phyloP scores from a whole-genome alignment of 2,888 invertebrate species.

The Diarsia dahlii region DNA sequence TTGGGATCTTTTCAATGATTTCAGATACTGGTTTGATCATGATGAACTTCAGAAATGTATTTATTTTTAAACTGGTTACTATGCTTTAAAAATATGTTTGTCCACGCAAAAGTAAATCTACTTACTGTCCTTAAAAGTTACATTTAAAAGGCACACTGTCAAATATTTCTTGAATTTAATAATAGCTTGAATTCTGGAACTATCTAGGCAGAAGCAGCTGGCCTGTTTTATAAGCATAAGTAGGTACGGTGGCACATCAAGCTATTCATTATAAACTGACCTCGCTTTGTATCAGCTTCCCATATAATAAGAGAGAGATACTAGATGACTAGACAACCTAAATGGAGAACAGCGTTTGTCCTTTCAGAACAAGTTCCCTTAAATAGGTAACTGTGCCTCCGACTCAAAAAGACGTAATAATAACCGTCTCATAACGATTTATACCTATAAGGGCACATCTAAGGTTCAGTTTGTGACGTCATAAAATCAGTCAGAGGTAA shows the following conservation, averaged over 20 bases:
- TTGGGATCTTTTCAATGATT: constrained; percentile 15
- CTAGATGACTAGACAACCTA: constrained; percentile 10
- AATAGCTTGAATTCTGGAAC: constrained; percentile 1
- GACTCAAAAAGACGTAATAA: constrained; percentile 45
- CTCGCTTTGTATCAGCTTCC: no score
- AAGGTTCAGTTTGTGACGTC: constrained; percentile 32
- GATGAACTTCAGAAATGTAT: background rate
- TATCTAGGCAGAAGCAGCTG: constrained; percentile 13
- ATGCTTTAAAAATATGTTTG: background rate
- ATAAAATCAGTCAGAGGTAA: constrained; percentile 23
- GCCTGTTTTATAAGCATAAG: constrained; percentile 14
- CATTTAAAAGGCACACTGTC: background rate
- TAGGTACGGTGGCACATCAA: background rate
- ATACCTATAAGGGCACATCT: constrained; percentile 17
- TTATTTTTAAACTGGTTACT: constrained; percentile 15
- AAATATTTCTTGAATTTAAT: constrained; percentile 1
- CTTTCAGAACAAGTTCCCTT: constrained; percentile 41
- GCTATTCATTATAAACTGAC: no score
- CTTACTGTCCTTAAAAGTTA: background rate
- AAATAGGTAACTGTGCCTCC: constrained; percentile 44
- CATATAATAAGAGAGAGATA: no score
- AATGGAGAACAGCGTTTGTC: constrained; percentile 37
- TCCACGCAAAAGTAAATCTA: background rate
- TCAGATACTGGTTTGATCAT: background rate
- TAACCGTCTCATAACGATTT: constrained; percentile 35